These are phyloP conservation scores for Microcebus jonahi DNA, from an alignment of 2,113 vertebrate genomes.

Conservation along the genomic window DNA sequence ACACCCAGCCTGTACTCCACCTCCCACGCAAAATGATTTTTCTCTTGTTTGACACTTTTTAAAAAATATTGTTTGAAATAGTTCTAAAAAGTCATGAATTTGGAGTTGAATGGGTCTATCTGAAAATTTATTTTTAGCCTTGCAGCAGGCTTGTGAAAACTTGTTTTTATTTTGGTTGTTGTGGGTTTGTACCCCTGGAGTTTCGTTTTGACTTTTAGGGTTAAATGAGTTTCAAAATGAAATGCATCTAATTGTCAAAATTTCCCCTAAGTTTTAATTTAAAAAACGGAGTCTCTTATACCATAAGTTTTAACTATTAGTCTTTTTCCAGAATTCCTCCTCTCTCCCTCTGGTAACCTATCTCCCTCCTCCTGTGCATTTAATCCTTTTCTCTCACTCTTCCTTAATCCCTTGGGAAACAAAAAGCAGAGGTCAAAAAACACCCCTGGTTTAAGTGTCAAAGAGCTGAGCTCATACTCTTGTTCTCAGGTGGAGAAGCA, in stretches of 20 bases:
- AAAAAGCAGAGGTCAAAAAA: neutral
- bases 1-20: neutral
- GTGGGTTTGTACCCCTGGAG: slow-evolving; percentile 68
- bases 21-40: neutral
- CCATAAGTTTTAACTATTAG: neutral
- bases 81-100: slow-evolving; percentile 51
- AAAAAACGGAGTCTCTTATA: slow-evolving; percentile 39
- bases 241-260: slow-evolving; percentile 66
- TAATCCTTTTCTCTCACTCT: neutral
- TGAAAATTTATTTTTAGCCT: slow-evolving; percentile 63
- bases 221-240: slow-evolving; percentile 77
- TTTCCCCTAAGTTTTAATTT: slow-evolving; percentile 58
- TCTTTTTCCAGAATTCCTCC: slow-evolving; percentile 23
- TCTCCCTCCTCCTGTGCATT: neutral
- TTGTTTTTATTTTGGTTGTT: slow-evolving; percentile 79
- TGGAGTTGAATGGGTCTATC: slow-evolving; percentile 17
- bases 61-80: slow-evolving; percentile 27
- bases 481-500: neutral
- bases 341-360: neutral
- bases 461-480: neutral
- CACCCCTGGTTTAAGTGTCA: neutral
- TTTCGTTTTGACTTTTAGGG: slow-evolving; percentile 77
- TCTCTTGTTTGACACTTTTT: slow-evolving; percentile 52
- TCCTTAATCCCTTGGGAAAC: neutral
- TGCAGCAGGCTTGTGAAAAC: slow-evolving; percentile 50